Conservation (phyloP, 2,113 vertebrate species). For the Crotalus horridus region DNA sequence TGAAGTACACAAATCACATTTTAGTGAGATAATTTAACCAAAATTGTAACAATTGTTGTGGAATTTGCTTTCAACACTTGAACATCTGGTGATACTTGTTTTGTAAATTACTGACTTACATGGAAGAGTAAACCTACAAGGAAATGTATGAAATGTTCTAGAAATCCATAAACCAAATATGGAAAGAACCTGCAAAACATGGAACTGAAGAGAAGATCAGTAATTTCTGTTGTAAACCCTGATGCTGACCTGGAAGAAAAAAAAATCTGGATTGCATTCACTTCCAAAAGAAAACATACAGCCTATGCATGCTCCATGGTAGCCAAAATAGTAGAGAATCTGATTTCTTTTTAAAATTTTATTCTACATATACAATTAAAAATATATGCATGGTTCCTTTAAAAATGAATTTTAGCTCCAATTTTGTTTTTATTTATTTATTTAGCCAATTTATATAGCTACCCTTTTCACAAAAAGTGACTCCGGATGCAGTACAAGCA, state of each 20-base stretch:
- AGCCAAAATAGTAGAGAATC: no score
- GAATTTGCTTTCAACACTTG: not conserved
- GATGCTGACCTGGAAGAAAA: not conserved
- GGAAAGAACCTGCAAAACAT: not conserved
- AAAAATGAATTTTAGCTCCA: no score
- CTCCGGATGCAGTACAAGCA: no score
- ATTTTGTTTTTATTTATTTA: no score
- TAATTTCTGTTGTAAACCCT: not conserved
- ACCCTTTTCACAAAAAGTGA: no score
- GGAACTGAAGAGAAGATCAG: not conserved
- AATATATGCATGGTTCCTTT: no score
- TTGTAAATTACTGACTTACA: not conserved
- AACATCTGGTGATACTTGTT: not conserved
- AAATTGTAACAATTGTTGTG: not conserved
- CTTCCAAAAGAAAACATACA: not conserved
- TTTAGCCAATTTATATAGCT: no score
- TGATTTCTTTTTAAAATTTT: no score
- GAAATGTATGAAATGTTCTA: not conserved
- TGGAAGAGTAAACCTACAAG: not conserved
- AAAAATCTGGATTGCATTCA: not conserved
- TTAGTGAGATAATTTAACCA: not conserved
- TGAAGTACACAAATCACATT: not conserved
- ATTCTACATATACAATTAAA: no score
- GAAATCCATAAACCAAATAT: not conserved
- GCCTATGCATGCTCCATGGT: not conserved